These are phyloP conservation scores for Lumbricus terrestris DNA, from an alignment of 2,888 invertebrate species.

Conservation along the genomic window DNA sequence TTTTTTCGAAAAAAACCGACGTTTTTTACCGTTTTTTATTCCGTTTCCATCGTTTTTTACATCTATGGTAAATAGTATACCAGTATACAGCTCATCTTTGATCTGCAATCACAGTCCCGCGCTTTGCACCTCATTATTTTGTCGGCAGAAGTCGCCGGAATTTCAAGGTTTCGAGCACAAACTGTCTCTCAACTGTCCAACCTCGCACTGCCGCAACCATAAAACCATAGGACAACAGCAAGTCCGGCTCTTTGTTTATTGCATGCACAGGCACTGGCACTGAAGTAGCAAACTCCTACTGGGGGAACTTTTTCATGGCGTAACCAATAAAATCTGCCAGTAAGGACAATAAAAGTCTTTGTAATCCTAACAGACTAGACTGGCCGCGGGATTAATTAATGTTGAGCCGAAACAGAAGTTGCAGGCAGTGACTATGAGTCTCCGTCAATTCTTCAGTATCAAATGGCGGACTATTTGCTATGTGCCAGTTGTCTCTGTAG, in stretches of 20 bases:
- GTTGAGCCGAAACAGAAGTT: neutral
- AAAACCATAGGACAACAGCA: too few species aligned
- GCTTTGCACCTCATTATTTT: neutral
- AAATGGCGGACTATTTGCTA: neutral
- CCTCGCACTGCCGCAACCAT: neutral
- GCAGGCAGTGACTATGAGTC: neutral
- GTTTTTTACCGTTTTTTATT: too few species aligned
- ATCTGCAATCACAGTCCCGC: neutral
- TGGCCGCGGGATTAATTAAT: neutral
- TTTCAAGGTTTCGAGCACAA: too few species aligned
- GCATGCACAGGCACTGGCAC: neutral
- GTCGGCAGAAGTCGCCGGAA: neutral
- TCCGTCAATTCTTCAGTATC: neutral
- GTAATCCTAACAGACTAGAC: neutral
- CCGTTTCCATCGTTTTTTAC: too few species aligned
- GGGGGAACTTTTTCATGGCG: neutral
- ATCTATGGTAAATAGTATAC: too few species aligned
- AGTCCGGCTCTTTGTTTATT: neutral
- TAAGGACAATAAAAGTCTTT: neutral
- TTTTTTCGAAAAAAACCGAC: too few species aligned
- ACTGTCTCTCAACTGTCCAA: neutral
- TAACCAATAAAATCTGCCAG: neutral
- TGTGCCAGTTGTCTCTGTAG: too few species aligned
- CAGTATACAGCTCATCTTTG: neutral
- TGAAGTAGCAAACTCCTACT: neutral